Evolutionary conservation across 2,797 vertebrate genomes (phyloP), one percentile per base, ranked within the genome.

Genomic region (Margarornis squamiger): DNA sequence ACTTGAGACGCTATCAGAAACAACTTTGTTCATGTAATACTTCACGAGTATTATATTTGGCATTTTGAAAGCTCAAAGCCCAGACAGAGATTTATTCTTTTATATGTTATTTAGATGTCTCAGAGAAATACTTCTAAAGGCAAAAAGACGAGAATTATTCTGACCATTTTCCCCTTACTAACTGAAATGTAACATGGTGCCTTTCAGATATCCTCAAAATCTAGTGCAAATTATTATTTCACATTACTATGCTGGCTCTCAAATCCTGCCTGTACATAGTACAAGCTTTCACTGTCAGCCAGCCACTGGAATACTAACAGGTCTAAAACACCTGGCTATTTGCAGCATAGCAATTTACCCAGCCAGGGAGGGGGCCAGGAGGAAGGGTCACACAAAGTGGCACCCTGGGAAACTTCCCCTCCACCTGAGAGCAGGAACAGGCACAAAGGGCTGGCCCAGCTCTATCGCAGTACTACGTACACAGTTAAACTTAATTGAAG

Each of bases 291-390:
- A 46, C 30, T 23, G 2, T 29, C 20, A 73, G 54, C 30, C 45
- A 87, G 19, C 6, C 39, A 41, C 36, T 11, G 12, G 32, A 26
- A 74, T 10, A 63, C 27, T 22, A 23, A 41, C 13, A 61, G 19
- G 43, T 46, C 54, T 62, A 30, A 86, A 43, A 52, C 3, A 38
- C 22, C 29, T 43, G 10, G 12, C 9, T 32, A 27, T 21, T 12
- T 34, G 32, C 36, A 83, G 68, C 7, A 14, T 0, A 46, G 1
- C 0, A 0, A 77, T 48, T n/a, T 8, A 72, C 5, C 6, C 45
- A 26, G 58, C 5, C 9, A 7, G 51, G 0, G 0, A 81, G 7
- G 2, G 4, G 13, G 16, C 5, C 57, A 76, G 30, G 43, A 76
- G n/a, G 8, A 43, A 68, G 41, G 16, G 7, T 46, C 23, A 58